Evolutionary conservation across 1,140 invertebrate species (phyloP).

Genomic region (Lepidurus arcticus): DNA sequence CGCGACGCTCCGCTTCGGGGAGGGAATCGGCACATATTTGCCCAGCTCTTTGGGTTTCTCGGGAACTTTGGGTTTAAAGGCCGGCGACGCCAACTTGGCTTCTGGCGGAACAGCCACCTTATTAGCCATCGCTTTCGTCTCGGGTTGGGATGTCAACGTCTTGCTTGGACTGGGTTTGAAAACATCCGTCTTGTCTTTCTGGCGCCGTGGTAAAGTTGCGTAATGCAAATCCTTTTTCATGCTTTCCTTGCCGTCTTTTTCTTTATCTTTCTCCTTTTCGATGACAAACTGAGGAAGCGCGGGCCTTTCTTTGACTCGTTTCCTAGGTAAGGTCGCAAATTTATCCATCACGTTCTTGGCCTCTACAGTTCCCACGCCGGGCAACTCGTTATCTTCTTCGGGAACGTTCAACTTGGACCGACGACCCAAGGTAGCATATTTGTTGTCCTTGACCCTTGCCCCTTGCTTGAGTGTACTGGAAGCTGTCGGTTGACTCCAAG

Average conservation of each 20-base stretch:
- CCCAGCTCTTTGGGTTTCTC: neutral
- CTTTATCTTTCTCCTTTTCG: neutral
- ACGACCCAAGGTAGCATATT: constrained; percentile 28
- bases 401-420: constrained; percentile 20
- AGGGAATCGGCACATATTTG: neutral
- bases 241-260: neutral
- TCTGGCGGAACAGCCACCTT: neutral
- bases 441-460: constrained; percentile 25
- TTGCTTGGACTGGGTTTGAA: neutral
- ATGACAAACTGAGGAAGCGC: constrained; percentile 8
- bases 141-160: neutral
- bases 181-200: constrained; percentile 12
- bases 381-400: neutral
- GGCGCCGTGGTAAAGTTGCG: constrained; percentile 27
- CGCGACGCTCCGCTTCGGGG: neutral
- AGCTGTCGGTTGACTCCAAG: constrained; percentile 20
- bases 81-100: neutral
- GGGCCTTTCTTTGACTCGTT: constrained; percentile 29
- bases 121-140: neutral
- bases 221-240: neutral
- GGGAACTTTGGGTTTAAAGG: neutral
- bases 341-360: constrained; percentile 34
- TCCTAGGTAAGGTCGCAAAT: constrained; percentile 35
- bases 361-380: neutral
- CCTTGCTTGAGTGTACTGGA: constrained; percentile 10